Base-by-base conservation (phyloP, 2,888 invertebrate genomes). In the Microplitis manilae region DNA sequence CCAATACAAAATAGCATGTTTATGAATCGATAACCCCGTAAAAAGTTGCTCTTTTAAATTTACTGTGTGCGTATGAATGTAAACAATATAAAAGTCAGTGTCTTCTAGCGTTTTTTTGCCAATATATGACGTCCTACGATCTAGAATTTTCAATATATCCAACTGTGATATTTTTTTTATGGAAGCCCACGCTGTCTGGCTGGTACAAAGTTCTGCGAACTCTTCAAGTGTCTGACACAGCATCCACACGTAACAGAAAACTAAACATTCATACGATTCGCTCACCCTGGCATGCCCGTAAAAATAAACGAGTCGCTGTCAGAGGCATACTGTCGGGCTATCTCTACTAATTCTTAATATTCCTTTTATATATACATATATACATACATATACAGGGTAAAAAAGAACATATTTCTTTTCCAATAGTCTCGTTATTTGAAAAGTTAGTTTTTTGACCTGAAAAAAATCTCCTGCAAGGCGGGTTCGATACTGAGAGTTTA, bases 281-380 rank as follows among this genome's bases (percentile, higher is more conserved):
- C 87, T 88, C 87, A 87, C 88, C 88, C 88, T 88, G 86, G 87
- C 86, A 87, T 87, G 86, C 87, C 87, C 87, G 86, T 85, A 86
- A 88, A 88, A 87, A 88, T 87, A 88, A 88, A 88, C 87, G 85
- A 85, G 85, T 86, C 85, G 76, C 79, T 77, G 85, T 84, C 84
- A 77, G 80, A 76, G 78, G 79, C 74, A 62, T 74, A 78, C 39
- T 38, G 38, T 67, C 39, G 39, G 39, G 41, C 13, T 41, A 15
- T 41, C 15, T 20, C 75, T 69, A 75, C 79, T 77, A 50, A 8
- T 64, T 64, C 17, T 39, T 17, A 68, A 15, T 68, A 6, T n/a
- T 68, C 40, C 9, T 41, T 20, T 4, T 30, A 30, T 30, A 30
- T 30, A 30, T 4, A 30, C 4, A 4, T 30, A 4, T 2, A 30